These are phyloP conservation scores for Meandrina meandrites DNA, from an alignment of 92 coral and sea anemone genomes.

Conservation along the genomic window DNA sequence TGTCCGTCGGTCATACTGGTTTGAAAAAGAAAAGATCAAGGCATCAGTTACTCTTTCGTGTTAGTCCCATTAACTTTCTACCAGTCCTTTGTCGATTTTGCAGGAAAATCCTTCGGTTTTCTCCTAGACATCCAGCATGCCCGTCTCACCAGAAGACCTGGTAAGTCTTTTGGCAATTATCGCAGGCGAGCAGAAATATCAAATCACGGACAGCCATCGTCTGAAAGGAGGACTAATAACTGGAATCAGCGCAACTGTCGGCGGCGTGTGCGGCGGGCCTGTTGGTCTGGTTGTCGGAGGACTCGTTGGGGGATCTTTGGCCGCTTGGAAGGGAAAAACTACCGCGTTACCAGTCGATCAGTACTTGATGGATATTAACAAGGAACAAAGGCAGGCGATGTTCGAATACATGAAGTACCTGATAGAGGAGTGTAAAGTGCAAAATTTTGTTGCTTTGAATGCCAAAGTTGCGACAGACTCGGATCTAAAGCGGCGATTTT, in stretches of 20 bases:
- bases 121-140: conserved; percentile 35
- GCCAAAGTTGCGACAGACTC: conserved; percentile 84
- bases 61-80: not conserved
- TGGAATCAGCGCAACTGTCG: conserved; percentile 78
- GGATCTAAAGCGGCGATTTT: conserved; percentile 66
- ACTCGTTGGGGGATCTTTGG: conserved; percentile 78
- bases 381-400: conserved; percentile 74
- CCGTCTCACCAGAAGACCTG: conserved; percentile 73
- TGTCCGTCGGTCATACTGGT: not conserved
- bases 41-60: not conserved
- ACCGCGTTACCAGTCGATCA: conserved; percentile 57
- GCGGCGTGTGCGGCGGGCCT: conserved; percentile 89
- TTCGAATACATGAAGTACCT: conserved; percentile 76
- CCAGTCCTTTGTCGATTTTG: not conserved
- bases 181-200: conserved; percentile 65
- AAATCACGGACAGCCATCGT: conserved; percentile 49
- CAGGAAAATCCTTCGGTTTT: not conserved
- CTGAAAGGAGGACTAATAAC: conserved; percentile 71
- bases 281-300: conserved; percentile 80
- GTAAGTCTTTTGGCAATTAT: conserved; percentile 72
- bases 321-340: conserved; percentile 77
- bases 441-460: conserved; percentile 74
- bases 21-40: not conserved
- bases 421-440: conserved; percentile 73
- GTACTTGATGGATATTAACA: conserved; percentile 74